These are phyloP conservation scores for Bursaphelenchus okinawaensis DNA, from an alignment of 2,888 invertebrate species.

Conservation along the genomic window DNA sequence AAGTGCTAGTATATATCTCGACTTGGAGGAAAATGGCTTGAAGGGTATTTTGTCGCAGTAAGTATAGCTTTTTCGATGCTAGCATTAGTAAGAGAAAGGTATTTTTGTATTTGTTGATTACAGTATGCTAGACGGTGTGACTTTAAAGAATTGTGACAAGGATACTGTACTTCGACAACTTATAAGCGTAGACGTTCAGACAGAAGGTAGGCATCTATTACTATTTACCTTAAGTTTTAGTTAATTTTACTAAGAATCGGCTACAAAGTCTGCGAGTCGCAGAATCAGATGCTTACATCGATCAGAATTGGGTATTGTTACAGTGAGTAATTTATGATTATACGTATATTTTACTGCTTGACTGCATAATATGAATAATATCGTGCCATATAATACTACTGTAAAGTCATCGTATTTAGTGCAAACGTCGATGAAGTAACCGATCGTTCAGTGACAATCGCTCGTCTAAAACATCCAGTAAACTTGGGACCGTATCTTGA, in stretches of 20 bases:
- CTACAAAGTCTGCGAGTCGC: constrained; percentile 17
- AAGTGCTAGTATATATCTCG: constrained; percentile 28
- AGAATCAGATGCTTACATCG: constrained; percentile 9
- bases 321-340: constrained; percentile 22
- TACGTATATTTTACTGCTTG: not conserved
- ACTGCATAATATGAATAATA: no score
- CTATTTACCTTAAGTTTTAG: not conserved
- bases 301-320: constrained; percentile 39
- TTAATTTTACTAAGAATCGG: constrained; percentile 24
- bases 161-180: not conserved
- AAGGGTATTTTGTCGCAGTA: constrained; percentile 31
- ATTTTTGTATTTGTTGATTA: not conserved
- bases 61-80: not conserved
- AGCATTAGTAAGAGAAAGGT: not conserved
- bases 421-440: constrained; percentile 33
- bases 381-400: no score
- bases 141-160: not conserved
- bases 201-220: not conserved
- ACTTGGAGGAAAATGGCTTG: constrained; percentile 32
- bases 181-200: constrained; percentile 1
- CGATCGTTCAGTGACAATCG: constrained; percentile 34
- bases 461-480: constrained; percentile 38
- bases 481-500: constrained; percentile 44
- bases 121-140: not conserved
- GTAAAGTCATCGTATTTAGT: constrained; percentile 32